phyloP scores from a whole-genome alignment of 2,888 invertebrate species.

The Abrostola tripartita region DNA sequence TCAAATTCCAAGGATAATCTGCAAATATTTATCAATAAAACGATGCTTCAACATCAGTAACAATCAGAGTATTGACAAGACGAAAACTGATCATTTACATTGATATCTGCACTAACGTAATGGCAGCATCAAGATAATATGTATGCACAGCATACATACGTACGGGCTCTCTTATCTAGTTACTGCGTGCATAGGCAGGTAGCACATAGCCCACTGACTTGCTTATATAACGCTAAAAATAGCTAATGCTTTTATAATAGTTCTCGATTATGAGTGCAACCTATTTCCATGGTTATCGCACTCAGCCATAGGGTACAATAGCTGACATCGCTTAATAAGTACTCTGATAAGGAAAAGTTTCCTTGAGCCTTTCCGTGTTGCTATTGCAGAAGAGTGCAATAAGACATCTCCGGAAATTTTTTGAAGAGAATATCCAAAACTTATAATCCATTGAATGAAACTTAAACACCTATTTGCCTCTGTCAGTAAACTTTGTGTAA shows the following conservation, averaged over 20 bases:
- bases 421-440: no score
- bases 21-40: no score
- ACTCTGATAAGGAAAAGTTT: constrained; percentile 4
- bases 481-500: no score
- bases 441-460: no score
- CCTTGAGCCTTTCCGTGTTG: not conserved
- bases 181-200: constrained; percentile 14
- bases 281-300: not conserved
- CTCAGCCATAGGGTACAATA: constrained; percentile 4
- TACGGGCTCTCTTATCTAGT: constrained; percentile 35
- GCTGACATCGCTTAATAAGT: constrained; percentile 8
- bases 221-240: not conserved
- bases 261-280: not conserved
- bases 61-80: constrained; percentile 1
- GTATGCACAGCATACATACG: constrained; percentile 1
- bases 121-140: not conserved
- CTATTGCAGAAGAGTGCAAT: not conserved
- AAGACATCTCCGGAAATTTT: not conserved
- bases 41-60: not conserved
- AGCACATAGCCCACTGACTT: constrained; percentile 11
- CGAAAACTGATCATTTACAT: constrained; percentile 7
- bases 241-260: not conserved
- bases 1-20: no score
- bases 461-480: no score
- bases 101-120: not conserved